A percentile compares a stretch with the other conserved stretches of the same genome.
Evolutionary conservation across 2,888 invertebrate genomes (phyloP).

Genomic region (Germaria angustata): DNA sequence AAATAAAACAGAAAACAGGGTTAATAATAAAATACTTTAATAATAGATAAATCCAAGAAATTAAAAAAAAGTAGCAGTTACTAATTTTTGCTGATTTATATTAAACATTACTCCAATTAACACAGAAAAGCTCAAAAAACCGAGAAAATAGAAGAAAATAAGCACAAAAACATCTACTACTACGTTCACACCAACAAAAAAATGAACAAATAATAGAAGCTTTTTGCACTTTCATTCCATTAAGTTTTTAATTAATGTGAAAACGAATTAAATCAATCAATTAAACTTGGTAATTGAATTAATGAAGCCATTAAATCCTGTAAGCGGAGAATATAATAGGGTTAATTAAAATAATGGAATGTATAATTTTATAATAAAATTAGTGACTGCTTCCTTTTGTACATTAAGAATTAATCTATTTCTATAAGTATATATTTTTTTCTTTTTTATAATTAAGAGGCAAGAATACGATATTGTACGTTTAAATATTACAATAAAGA

Average conservation of each 20-base stretch:
- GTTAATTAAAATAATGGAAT: constrained; percentile 25
- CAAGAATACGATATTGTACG: constrained; percentile 27
- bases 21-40: constrained; percentile 13
- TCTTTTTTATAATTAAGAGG: constrained; percentile 8
- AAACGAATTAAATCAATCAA: constrained; percentile 26
- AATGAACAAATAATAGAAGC: constrained; percentile 73
- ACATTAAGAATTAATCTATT: constrained; percentile 31
- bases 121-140: constrained; percentile 14
- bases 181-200: constrained; percentile 66
- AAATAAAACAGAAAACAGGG: constrained; percentile 31
- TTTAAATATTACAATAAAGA: constrained; percentile 23
- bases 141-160: background rate
- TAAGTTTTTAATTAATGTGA: constrained; percentile 51
- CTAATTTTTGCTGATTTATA: constrained; percentile 37
- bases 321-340: background rate
- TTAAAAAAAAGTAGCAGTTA: constrained; percentile 53
- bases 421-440: background rate
- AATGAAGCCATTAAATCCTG: constrained; percentile 29
- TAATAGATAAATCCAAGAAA: background rate
- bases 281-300: constrained; percentile 32
- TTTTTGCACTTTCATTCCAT: constrained; percentile 73
- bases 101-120: constrained; percentile 15
- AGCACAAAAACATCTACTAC: constrained; percentile 75
- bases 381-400: constrained; percentile 62
- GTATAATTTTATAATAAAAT: constrained; percentile 24